Base-by-base conservation (phyloP, 2,888 invertebrate genomes). In the Clistopyga incitator region DNA sequence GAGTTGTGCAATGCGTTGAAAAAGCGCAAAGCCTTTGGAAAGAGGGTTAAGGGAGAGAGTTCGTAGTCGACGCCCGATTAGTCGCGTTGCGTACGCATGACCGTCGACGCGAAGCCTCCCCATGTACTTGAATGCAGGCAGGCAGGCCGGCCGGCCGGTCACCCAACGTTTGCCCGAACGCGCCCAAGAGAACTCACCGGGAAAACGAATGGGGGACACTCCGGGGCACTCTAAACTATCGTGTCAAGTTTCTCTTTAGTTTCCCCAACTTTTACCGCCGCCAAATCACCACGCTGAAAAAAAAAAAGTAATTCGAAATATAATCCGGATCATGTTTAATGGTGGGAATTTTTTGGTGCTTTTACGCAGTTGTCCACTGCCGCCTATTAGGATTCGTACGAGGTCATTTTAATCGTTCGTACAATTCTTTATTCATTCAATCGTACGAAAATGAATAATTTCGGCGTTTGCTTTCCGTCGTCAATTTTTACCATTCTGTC, bases 41-140 rank as follows among this genome's bases (percentile, higher is more conserved):
- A 34, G 76, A 76, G 52, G 52, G 65, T 50, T 18, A 20, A 18
- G 71, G 50, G 56, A 71, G 38, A 65, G 74, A 77, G 76, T 68
- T 52, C 54, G 72, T 74, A 61, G 83, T 72, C 80, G 77, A 84
- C 83, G 83, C 83, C 83, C 83, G 83, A 80, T 84, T 80, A 80
- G 80, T 54, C 56, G 34, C 68, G 83, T 80, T 83, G 80, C 83
- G 80, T 84, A 84, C 83, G 83, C 83, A 84, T 80, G 83, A 84
- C 68, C 80, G 80, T 72, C 50, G 70, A 59, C 47, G 54, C 59
- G 61, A 77, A 59, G 25, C 54, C 54, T n/a, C 34, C n/a, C n/a
- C 34, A 29, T 29, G 59, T 29, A 29, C 59, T 23, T 23, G 6
- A 56, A 56, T 56, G 56, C 56, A 20, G 54, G 54, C 34, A 6